These are phyloP conservation scores for Calameuta pallipes DNA, from an alignment of 2,888 invertebrate genomes.

Conservation along the genomic window DNA sequence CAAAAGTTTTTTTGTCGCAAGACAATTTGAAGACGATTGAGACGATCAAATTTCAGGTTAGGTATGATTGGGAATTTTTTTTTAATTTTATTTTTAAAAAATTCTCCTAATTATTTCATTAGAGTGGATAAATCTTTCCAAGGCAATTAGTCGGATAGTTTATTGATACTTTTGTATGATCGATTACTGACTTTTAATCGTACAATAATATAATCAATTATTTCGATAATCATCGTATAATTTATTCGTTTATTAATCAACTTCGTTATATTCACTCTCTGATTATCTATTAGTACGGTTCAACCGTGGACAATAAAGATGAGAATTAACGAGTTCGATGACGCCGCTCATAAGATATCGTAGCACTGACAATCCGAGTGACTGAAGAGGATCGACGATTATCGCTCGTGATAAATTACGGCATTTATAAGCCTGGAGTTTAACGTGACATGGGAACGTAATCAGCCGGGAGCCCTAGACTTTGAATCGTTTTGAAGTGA, in stretches of 20 bases:
- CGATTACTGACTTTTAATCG: not conserved
- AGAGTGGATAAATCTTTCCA: no score
- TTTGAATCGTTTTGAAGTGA: not conserved
- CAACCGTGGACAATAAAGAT: not conserved
- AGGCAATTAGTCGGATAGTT: no score
- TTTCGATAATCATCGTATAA: not conserved
- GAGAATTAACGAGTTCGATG: not conserved
- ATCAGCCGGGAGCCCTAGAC: not conserved
- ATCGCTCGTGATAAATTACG: not conserved
- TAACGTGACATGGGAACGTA: not conserved
- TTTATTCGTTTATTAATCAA: not conserved
- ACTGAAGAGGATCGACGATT: not conserved
- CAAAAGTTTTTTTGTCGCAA: no score
- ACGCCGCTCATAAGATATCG: not conserved
- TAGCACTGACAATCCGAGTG: not conserved
- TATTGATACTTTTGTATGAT: not conserved
- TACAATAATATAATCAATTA: not conserved
- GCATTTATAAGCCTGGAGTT: not conserved
- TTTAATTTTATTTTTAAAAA: no score
- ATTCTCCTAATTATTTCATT: no score
- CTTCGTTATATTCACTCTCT: not conserved
- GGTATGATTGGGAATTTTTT: no score
- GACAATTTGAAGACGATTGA: no score
- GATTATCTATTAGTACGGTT: not conserved
- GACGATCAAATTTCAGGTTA: no score